Percentiles rank a stretch among this genome's conserved stretches.
phyloP scores from a whole-genome alignment of 2,113 vertebrate genomes.

The Martes martes region DNA sequence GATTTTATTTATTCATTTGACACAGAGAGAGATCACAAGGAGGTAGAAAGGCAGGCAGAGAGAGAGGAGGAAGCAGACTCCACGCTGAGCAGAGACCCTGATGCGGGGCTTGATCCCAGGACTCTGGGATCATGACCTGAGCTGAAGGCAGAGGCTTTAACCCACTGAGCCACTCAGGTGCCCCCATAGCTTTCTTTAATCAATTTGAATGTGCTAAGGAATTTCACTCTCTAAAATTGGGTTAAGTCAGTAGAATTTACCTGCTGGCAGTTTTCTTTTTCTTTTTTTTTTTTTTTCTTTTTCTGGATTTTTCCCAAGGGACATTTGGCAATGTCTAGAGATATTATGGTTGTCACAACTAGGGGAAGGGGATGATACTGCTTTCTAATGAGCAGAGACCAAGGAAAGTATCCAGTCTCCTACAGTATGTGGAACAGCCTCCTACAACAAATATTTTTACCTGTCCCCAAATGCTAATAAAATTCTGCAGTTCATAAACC shows the following conservation, averaged over 20 bases:
- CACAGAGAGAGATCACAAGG: too few relatives aligned
- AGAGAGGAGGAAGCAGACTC: too few relatives aligned
- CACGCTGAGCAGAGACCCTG: too few relatives aligned
- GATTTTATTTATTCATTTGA: too few relatives aligned
- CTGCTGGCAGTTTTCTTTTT: background rate
- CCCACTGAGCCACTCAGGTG: too few relatives aligned
- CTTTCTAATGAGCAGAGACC: background rate
- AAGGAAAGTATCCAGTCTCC: background rate
- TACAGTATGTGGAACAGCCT: background rate
- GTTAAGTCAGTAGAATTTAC: background rate
- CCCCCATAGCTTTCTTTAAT: background rate
- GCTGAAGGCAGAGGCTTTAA: too few relatives aligned
- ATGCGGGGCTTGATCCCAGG: too few relatives aligned
- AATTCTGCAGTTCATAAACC: background rate
- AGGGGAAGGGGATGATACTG: background rate
- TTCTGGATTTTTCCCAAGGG: background rate
- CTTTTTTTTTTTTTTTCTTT: accelerated
- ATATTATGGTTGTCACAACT: background rate
- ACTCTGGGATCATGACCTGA: too few relatives aligned
- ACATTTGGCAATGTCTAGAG: background rate
- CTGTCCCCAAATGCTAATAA: background rate
- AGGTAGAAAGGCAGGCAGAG: too few relatives aligned
- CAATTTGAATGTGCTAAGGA: background rate
- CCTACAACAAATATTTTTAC: background rate
- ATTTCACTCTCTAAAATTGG: background rate